Evolutionary conservation across 2,113 vertebrate species (phyloP).

Genomic region (Prinia subflava): DNA sequence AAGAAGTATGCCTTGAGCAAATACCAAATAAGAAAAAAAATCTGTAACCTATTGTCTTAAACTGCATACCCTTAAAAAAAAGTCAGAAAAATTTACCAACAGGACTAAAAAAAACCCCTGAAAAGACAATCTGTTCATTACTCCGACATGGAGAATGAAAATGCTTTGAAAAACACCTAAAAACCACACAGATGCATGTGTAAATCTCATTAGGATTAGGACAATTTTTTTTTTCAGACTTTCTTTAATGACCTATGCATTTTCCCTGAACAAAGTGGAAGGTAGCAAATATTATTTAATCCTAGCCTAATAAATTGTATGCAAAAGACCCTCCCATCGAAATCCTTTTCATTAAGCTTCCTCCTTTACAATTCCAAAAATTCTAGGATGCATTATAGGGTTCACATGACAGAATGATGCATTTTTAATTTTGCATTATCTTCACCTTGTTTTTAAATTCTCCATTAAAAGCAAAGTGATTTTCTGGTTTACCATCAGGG

Average conservation of each 20-base stretch:
- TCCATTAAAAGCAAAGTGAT: slow-evolving; percentile 88
- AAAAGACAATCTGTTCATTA: background rate
- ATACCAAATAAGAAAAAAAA: background rate
- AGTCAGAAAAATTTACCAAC: background rate
- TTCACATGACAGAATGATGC: background rate
- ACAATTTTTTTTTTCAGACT: background rate
- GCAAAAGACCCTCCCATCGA: background rate
- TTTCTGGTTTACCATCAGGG: slow-evolving; percentile 93
- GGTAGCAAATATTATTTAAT: background rate
- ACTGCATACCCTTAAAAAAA: background rate
- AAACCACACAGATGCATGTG: background rate
- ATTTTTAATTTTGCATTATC: background rate
- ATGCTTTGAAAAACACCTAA: background rate
- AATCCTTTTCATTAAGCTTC: background rate
- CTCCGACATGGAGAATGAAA: background rate
- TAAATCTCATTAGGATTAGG: background rate
- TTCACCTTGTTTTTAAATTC: slow-evolving; percentile 91
- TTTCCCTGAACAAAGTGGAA: background rate
- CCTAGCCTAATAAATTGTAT: background rate
- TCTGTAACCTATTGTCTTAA: background rate
- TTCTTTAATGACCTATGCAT: background rate
- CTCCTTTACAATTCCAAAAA: background rate
- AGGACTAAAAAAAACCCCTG: background rate
- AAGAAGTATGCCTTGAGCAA: background rate
- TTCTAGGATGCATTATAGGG: background rate